Percentiles rank a stretch among this genome's conserved stretches.
phyloP scores from a whole-genome alignment of 2,113 vertebrate species.

The chimpanzee (Pan troglodytes) region DNA sequence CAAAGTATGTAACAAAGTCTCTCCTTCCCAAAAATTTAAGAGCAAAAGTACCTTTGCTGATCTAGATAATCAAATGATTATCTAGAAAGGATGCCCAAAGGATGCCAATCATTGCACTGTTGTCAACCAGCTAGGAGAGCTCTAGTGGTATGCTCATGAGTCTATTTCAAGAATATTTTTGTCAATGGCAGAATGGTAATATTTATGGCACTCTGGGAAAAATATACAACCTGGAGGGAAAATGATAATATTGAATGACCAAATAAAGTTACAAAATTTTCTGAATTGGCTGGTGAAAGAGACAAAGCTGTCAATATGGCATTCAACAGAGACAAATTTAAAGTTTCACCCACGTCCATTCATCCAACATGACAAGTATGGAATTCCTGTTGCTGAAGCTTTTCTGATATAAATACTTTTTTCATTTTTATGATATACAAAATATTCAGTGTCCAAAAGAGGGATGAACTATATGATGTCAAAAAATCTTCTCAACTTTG shows the following conservation, averaged over 20 bases:
- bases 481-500: background rate
- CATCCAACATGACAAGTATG: background rate
- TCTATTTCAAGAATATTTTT: background rate
- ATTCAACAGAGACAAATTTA: background rate
- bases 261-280: background rate
- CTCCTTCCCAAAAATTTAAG: background rate
- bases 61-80: background rate
- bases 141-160: background rate
- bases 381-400: background rate
- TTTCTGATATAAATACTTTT: conserved; percentile 9
- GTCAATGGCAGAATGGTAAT: background rate
- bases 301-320: background rate
- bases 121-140: background rate
- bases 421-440: conserved; percentile 31
- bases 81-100: background rate
- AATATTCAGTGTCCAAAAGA: background rate
- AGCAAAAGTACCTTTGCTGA: background rate
- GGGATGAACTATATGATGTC: background rate
- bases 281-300: background rate
- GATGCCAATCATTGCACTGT: background rate
- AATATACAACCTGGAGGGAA: background rate
- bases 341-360: background rate
- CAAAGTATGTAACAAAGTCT: background rate
- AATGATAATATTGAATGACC: background rate
- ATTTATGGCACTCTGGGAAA: background rate